Conservation (phyloP, 2,888 invertebrate species). For the Stegophylla sp. region DNA sequence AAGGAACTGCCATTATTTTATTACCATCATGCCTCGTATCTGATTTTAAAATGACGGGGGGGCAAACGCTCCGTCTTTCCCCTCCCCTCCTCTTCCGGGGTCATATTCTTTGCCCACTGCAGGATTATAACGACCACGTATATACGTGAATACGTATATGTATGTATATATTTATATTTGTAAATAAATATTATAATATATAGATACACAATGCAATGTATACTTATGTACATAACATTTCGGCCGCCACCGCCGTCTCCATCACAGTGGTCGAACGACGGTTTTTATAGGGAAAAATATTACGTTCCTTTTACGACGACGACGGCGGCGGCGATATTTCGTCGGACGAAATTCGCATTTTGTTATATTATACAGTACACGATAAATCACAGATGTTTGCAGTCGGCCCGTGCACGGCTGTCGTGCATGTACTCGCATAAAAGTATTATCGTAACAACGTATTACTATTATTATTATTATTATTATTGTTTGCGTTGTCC, state of each 20-base stretch:
- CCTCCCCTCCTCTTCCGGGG: too few species aligned
- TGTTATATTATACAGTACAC: background rate
- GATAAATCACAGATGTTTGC: constrained; percentile 11
- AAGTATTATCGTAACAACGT: background rate
- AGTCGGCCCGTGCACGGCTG: background rate
- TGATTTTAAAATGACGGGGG: too few species aligned
- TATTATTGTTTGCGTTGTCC: background rate
- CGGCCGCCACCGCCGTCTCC: background rate
- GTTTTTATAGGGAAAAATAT: constrained; percentile 33
- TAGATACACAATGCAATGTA: too few species aligned
- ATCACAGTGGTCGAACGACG: background rate
- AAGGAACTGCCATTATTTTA: too few species aligned
- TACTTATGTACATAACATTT: background rate
- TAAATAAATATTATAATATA: too few species aligned
- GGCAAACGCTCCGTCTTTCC: too few species aligned
- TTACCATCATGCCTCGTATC: too few species aligned
- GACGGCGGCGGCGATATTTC: constrained; percentile 6
- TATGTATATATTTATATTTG: too few species aligned
- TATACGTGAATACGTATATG: too few species aligned
- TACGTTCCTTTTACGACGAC: constrained; percentile 33
- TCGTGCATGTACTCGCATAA: background rate
- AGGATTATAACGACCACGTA: too few species aligned
- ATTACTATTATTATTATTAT: too few species aligned
- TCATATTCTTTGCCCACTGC: too few species aligned
- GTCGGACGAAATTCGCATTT: background rate